These are phyloP conservation scores for Theristicus caerulescens DNA, from an alignment of 2,113 vertebrate genomes.

Conservation along the genomic window DNA sequence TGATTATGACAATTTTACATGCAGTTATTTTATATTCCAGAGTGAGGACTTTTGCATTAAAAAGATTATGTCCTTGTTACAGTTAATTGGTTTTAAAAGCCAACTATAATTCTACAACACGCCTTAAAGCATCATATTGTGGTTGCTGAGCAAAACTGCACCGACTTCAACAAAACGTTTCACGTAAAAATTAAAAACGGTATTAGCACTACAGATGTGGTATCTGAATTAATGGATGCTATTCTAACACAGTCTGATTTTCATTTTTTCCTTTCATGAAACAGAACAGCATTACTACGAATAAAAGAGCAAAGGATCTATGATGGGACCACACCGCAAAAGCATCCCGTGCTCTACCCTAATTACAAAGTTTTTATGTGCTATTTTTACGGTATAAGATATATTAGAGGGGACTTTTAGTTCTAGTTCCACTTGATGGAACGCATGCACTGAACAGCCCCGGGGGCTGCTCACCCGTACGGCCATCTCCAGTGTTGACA, in stretches of 20 bases:
- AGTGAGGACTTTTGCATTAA: not conserved
- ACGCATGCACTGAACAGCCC: not conserved
- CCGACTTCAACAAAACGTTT: not conserved
- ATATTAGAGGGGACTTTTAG: not conserved
- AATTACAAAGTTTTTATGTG: not conserved
- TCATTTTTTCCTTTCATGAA: not conserved
- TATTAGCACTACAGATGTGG: not conserved
- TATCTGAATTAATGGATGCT: not conserved
- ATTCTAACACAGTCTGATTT: not conserved
- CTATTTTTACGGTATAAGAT: not conserved
- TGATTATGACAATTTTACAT: constrained; percentile 23
- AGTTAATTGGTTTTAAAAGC: constrained; percentile 48
- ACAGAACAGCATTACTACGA: not conserved
- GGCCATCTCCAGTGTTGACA: not conserved
- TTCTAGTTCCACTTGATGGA: not conserved
- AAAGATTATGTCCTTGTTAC: constrained; percentile 54
- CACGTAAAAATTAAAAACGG: not conserved
- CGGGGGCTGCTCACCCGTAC: not conserved
- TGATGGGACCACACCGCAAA: not conserved
- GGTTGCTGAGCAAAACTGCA: not conserved
- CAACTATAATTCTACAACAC: constrained; percentile 36
- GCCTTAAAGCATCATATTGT: constrained; percentile 46
- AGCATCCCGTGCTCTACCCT: not conserved
- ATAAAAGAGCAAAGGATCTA: not conserved
- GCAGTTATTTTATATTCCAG: constrained; percentile 10